Base-by-base conservation (phyloP, 1,140 invertebrate species). In the Colletes latitarsis region DNA sequence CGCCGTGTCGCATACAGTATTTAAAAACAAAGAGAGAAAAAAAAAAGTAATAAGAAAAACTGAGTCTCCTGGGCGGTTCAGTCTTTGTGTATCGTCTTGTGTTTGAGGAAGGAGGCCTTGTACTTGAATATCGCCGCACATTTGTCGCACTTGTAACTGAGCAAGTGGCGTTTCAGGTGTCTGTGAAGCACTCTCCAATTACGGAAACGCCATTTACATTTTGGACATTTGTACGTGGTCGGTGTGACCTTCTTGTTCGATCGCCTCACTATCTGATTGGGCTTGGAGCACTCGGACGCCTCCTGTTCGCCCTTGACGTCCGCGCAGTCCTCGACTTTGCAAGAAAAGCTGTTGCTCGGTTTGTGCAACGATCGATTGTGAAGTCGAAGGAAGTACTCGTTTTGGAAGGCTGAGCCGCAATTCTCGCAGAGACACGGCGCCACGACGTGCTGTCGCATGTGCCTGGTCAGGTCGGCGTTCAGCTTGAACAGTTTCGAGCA, bases 121-220 rank as follows among this genome's bases (percentile, higher is more conserved):
- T 82, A 69, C 46, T 77, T 58, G n/a, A 77, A 84, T 8, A 81
- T 30, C 1, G 53, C 60, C 12, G 21, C 12, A 55, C 80, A 84
- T 3, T 39, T 14, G 0, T 73, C 12, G 4, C 82, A 84, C 0
- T 55, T 73, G 41, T 52, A 84, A 5, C 6, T 74, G 3, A 39
- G 21, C 8, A 30, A 15, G 39, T 82, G 57, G 4, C 68, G 73
- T 55, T 67, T 49, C 15, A 63, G n/a, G 55, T 82, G 68, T 17
- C 62, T 82, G 0, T 55, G n/a, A 4, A 77, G 41, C 15, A 52
- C 12, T 0, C 6, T 21, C 17, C 6, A 17, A 0, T 6, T 68
- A 9, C 17, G 39, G 43, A 83, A 81, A 12, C n/a, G 17, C 60
- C 72, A 62, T 12, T 57, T 72, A 10, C 73, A 83, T 15, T 77